Conservation (phyloP, 2,888 invertebrate species). For the Lepas anatifera region DNA sequence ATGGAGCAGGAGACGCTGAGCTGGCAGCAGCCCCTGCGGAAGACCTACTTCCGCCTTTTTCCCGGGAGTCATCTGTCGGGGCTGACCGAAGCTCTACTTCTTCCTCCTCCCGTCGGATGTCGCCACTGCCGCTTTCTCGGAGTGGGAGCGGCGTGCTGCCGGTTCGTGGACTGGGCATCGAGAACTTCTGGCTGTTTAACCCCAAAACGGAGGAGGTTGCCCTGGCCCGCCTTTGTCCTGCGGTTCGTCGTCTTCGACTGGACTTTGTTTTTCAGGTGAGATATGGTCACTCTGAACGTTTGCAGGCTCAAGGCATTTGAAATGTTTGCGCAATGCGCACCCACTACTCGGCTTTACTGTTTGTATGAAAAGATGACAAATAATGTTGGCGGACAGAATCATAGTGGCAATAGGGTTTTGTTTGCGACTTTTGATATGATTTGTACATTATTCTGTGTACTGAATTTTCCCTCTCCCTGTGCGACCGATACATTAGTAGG, state of each 20-base stretch:
- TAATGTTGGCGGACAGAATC: too few species aligned
- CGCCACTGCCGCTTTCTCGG: not conserved
- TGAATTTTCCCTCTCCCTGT: too few species aligned
- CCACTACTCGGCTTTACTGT: too few species aligned
- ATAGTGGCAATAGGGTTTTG: too few species aligned
- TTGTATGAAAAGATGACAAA: too few species aligned
- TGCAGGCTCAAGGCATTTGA: too few species aligned
- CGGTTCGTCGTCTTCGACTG: conserved; percentile 19
- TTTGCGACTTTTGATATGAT: too few species aligned
- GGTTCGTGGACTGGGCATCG: conserved; percentile 14
- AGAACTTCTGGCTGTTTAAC: conserved; percentile 24
- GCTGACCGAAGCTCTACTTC: not conserved
- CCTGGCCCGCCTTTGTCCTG: conserved; percentile 19
- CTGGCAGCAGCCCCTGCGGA: not conserved
- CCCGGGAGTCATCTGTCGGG: not conserved
- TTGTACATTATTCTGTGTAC: too few species aligned
- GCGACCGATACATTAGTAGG: too few species aligned
- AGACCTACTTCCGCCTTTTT: not conserved
- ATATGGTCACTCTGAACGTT: too few species aligned
- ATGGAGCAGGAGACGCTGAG: not conserved
- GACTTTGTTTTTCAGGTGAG: conserved; percentile 25
- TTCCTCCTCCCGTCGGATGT: not conserved
- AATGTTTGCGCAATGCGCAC: too few species aligned
- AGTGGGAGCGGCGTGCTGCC: not conserved
- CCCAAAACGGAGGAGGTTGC: conserved; percentile 20